A percentile compares a stretch with the other conserved stretches of the same genome.
phyloP scores from a whole-genome alignment of 2,113 vertebrate genomes.

The Clinocottus analis region DNA sequence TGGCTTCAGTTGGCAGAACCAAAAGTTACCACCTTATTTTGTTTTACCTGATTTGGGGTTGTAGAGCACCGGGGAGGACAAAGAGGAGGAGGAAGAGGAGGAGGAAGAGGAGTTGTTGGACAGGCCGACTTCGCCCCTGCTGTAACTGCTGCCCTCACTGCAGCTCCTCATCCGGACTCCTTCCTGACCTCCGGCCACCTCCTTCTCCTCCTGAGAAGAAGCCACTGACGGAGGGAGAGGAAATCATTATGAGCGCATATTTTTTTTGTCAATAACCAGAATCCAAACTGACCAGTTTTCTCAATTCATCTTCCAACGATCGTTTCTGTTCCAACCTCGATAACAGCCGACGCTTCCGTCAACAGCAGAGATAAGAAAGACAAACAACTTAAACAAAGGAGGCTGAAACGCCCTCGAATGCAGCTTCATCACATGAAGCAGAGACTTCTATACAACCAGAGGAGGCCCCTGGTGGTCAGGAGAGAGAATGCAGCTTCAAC shows the following conservation, averaged over 20 bases:
- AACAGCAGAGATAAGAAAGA: slow-evolving; percentile 2
- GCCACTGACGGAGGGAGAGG: slow-evolving; percentile 76
- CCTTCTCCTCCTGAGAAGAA: slow-evolving; percentile 87
- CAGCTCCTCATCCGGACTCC: slow-evolving; percentile 85
- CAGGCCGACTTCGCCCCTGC: slow-evolving; percentile 79
- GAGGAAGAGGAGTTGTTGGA: slow-evolving; percentile 80
- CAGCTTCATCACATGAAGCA: no score
- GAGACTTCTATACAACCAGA: no score
- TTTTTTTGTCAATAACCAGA: not conserved
- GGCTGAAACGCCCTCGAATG: no score
- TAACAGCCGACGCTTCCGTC: not conserved
- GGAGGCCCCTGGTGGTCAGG: no score
- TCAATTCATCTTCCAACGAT: not conserved
- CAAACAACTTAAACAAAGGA: not conserved
- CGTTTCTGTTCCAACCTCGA: slow-evolving; percentile 17
- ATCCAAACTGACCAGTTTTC: not conserved
- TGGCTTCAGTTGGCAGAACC: no score
- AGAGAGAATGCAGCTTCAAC: no score
- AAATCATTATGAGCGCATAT: not conserved
- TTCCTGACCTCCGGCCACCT: slow-evolving; percentile 82
- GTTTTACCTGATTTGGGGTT: slow-evolving; percentile 91
- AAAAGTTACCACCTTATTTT: no score
- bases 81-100: slow-evolving; percentile 42
- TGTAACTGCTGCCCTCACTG: slow-evolving; percentile 85
- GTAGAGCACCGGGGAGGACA: slow-evolving; percentile 84